Percentiles rank a stretch among this genome's conserved stretches.
These are phyloP conservation scores for Ectropis crepuscularia DNA, from an alignment of 2,888 invertebrate genomes.

Conservation along the genomic window DNA sequence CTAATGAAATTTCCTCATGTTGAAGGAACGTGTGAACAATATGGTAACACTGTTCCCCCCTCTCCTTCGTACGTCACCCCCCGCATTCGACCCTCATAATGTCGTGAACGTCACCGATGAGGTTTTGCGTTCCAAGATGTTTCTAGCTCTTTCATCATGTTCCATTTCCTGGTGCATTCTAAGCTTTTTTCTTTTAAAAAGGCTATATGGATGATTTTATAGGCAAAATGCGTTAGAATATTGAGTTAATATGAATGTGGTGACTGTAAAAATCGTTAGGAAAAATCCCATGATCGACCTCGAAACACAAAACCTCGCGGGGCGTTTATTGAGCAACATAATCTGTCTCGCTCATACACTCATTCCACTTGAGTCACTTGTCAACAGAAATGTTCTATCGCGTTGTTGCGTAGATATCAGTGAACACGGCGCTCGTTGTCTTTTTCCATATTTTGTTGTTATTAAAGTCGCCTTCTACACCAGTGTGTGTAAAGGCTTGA, in stretches of 20 bases:
- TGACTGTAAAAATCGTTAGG: conserved; percentile 30
- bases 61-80: conserved; percentile 47
- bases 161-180: conserved; percentile 31
- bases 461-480: conserved; percentile 91
- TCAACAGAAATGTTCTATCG: conserved; percentile 71
- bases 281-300: conserved; percentile 59
- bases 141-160: conserved; percentile 53
- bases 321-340: conserved; percentile 51
- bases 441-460: conserved; percentile 61
- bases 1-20: conserved; percentile 30
- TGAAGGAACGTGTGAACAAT: conserved; percentile 40
- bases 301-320: conserved; percentile 79
- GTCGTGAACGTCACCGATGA: conserved; percentile 65
- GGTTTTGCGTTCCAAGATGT: conserved; percentile 78
- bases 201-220: conserved; percentile 1
- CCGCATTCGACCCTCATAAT: conserved; percentile 50
- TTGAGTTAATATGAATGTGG: neutral
- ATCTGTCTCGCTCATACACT: conserved; percentile 67
- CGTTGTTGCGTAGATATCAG: conserved; percentile 77
- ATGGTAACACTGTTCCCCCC: conserved; percentile 57
- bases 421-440: conserved; percentile 56
- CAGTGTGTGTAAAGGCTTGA: conserved; percentile 96
- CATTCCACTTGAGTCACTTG: conserved; percentile 64
- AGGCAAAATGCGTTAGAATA: conserved; percentile 10
- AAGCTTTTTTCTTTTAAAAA: neutral